Conservation (phyloP, 2,888 invertebrate genomes). For the Bembecia ichneumoniformis region DNA sequence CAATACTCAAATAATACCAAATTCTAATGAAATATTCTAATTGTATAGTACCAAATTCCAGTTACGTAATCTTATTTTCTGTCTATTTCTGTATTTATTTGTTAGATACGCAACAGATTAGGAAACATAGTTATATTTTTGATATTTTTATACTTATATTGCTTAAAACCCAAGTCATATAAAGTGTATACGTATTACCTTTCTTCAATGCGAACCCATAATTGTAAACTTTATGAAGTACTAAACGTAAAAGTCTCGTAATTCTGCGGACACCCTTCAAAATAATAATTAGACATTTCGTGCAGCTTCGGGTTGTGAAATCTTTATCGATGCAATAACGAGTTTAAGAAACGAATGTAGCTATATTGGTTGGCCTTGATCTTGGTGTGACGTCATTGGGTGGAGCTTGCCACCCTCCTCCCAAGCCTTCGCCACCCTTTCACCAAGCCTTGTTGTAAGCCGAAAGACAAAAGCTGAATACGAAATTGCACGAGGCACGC, state of each 20-base stretch:
- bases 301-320: background rate
- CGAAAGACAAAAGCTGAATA: conserved; percentile 4
- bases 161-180: no score
- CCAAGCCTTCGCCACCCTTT: conserved; percentile 1
- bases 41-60: no score
- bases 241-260: conserved; percentile 1
- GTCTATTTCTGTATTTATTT: no score
- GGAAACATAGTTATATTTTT: no score
- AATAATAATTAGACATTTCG: conserved; percentile 1
- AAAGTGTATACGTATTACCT: background rate
- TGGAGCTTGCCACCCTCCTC: background rate
- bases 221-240: background rate
- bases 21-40: no score
- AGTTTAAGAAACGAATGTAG: background rate
- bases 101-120: no score
- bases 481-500: conserved; percentile 1
- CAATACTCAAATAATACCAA: no score
- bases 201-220: background rate
- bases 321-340: background rate
- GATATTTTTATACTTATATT: no score
- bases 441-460: conserved; percentile 1
- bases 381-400: conserved; percentile 6
- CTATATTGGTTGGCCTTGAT: conserved; percentile 6
- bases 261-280: conserved; percentile 1
- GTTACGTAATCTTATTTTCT: no score